Evolutionary conservation across 2,797 vertebrate species (phyloP).

Genomic region (Mormyrus hasselquistii): DNA sequence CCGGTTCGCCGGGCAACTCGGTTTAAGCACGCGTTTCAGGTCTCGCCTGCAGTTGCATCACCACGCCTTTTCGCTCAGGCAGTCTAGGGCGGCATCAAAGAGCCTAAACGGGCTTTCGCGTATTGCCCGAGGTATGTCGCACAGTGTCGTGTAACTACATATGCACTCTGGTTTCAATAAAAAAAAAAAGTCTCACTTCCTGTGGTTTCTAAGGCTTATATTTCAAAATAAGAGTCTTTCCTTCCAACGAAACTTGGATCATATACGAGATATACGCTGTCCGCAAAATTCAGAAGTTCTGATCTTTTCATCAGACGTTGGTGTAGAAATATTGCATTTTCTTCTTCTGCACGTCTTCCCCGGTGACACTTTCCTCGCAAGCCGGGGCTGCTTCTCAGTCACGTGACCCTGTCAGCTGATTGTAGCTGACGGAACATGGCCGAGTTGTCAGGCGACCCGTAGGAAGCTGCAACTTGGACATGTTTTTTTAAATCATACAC

Average conservation of each 20-base stretch:
- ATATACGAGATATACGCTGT: not conserved
- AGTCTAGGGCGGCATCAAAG: not conserved
- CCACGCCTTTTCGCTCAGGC: not conserved
- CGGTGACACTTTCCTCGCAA: not conserved
- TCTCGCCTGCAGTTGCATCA: not conserved
- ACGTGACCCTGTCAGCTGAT: conserved; percentile 69
- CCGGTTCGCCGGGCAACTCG: not conserved
- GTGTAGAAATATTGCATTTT: not conserved
- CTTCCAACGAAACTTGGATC: not conserved
- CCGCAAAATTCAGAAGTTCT: not conserved
- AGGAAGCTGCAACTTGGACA: conserved; percentile 47
- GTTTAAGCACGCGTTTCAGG: not conserved
- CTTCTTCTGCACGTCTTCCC: not conserved
- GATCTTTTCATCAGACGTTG: not conserved
- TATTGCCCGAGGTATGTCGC: not conserved
- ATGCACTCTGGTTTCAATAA: not conserved
- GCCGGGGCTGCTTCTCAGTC: conserved; percentile 36
- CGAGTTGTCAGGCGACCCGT: conserved; percentile 63
- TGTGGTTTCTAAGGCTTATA: not conserved
- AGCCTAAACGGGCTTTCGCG: not conserved
- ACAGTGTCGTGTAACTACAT: not conserved
- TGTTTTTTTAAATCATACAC: conserved; percentile 41
- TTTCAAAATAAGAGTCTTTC: not conserved
- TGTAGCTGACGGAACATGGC: conserved; percentile 68
- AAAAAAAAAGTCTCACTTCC: not conserved